A percentile compares a stretch with the other conserved stretches of the same genome.
phyloP scores from a whole-genome alignment of 2,888 invertebrate genomes.

The Diarsia rubi region DNA sequence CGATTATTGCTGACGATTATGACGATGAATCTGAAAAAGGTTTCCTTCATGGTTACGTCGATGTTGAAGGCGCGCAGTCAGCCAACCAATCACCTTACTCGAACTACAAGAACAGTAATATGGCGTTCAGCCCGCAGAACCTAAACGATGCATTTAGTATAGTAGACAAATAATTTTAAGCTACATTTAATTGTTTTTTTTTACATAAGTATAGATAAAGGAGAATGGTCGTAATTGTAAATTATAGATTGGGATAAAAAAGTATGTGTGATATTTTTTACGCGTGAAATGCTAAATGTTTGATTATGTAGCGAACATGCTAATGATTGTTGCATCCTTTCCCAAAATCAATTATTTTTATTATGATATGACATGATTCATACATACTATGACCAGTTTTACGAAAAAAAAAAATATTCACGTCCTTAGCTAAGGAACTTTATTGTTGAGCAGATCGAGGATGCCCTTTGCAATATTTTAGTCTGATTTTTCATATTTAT shows the following conservation, averaged over 20 bases:
- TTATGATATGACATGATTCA: not conserved
- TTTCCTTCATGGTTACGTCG: conserved; percentile 69
- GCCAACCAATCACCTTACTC: conserved; percentile 83
- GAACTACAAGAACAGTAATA: conserved; percentile 86
- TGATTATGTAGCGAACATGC: not conserved
- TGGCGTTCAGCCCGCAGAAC: conserved; percentile 88
- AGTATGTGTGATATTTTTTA: conserved; percentile 33
- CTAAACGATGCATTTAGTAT: conserved; percentile 88
- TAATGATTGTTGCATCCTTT: not conserved
- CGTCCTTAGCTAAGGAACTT: not conserved
- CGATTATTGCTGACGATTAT: conserved; percentile 71
- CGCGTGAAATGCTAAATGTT: not conserved
- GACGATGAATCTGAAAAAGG: conserved; percentile 44
- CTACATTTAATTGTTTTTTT: not conserved
- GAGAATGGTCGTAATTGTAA: not conserved
- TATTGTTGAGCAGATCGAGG: not conserved
- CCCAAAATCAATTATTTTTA: not conserved
- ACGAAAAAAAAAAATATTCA: not conserved
- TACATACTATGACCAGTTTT: not conserved
- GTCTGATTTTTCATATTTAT: no score
- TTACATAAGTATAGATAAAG: conserved; percentile 1
- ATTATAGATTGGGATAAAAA: not conserved
- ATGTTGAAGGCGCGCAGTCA: conserved; percentile 73
- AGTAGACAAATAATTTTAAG: conserved; percentile 74
- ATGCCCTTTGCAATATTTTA: no score